Base-by-base conservation (phyloP, 2,113 vertebrate species). In the Petrocephalus microphthalmus region DNA sequence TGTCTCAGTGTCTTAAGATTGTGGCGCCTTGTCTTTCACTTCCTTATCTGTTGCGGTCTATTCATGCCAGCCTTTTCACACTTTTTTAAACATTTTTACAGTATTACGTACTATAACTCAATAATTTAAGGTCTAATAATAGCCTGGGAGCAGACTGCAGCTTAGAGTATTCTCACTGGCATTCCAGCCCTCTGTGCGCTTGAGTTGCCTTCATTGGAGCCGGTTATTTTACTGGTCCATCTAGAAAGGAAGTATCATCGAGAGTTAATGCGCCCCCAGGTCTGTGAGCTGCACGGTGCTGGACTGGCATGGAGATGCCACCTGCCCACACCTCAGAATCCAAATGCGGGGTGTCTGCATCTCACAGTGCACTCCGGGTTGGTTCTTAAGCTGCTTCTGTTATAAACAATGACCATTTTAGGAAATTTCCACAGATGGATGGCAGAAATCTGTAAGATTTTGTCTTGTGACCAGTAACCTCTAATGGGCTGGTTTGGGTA, bases 21-120 rank as follows among this genome's bases (percentile, higher is more conserved):
- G 17, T 90, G 67, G 13, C 88, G 67, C 2, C 2, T 60, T 71
- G 2, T 47, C 56, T 93, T 90, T 87, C 89, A 92, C 89, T 94
- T 95, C 93, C 92, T 91, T 83, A 71, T 93, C 93, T 92, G 53
- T 47, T 88, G 52, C 52, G 56, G 42, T 90, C 17, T 91, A n/a
- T 78, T 56, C 88, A 90, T 88, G 89, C 89, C 42, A 91, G 85
- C 33, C 86, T 15, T 7, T 84, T 84, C 10, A 33, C 71, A 67
- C 33, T 78, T 13, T 37, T 74, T 83, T 91, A 88, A 89, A 13
- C 84, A 51, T 8, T 56, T 33, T 81, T 47, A 82, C n/a, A 51
- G 7, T 78, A 29, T 13, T 37, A 15, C 17, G 11, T 78, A 37
- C 10, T 74, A 37, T 29, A 74, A 74, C 67, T 74, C 1, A 13